Percentiles rank a stretch among this genome's conserved stretches.
Conservation (phyloP, 2,113 vertebrate genomes). For the Carettochelys insculpta region DNA sequence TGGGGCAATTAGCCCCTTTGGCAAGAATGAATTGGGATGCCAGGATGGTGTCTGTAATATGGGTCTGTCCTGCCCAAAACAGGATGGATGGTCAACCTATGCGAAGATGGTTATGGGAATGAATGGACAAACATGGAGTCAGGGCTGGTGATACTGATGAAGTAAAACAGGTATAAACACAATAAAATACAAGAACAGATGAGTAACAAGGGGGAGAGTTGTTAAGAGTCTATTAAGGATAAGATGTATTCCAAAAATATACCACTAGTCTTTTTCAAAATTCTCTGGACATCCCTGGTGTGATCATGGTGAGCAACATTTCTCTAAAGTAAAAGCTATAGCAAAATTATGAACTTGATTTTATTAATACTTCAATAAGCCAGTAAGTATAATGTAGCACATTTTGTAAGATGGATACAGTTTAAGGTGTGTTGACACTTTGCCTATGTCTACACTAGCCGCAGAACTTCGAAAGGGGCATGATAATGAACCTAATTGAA, state of each 20-base stretch:
- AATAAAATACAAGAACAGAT: not conserved
- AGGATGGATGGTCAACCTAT: too few species aligned
- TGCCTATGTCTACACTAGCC: too few species aligned
- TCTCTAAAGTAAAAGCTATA: not conserved
- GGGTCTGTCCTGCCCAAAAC: too few species aligned
- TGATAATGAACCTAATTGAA: too few species aligned
- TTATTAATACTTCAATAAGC: not conserved
- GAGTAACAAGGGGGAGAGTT: not conserved
- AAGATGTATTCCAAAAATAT: not conserved
- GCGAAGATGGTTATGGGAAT: fast-evolving
- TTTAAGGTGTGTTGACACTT: not conserved
- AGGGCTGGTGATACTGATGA: not conserved
- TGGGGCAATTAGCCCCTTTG: too few species aligned
- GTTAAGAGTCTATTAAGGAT: not conserved
- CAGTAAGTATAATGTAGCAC: not conserved
- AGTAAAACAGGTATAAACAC: not conserved
- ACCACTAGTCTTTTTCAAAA: not conserved
- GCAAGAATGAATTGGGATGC: too few species aligned
- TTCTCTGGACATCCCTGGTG: not conserved
- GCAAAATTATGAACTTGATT: not conserved
- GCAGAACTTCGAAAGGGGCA: too few species aligned
- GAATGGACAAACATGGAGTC: not conserved
- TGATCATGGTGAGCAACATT: not conserved
- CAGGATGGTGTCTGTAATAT: too few species aligned
- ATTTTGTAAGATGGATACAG: conserved; percentile 56